Percentiles rank a stretch among this genome's conserved stretches.
Conservation (phyloP, 2,113 vertebrate genomes). For the Melanocharis versteri region DNA sequence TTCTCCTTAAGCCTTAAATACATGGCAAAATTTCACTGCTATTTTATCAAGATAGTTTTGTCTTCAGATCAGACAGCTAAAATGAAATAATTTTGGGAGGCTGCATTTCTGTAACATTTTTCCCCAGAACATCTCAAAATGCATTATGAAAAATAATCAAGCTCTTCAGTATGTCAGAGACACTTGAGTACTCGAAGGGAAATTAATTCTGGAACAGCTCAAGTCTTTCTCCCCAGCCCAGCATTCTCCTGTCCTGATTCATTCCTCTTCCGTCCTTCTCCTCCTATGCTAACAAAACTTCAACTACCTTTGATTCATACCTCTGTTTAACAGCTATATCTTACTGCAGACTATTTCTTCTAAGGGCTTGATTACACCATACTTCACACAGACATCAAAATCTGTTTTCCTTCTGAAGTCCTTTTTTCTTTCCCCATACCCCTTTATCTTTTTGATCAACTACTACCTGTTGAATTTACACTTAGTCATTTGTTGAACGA, state of each 20-base stretch:
- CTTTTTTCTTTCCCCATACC: rapidly evolving
- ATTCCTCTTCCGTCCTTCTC: not conserved
- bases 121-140: not conserved
- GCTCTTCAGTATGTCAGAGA: not conserved
- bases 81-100: not conserved
- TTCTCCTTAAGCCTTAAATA: not conserved
- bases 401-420: not conserved
- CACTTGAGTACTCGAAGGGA: not conserved
- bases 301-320: not conserved
- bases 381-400: not conserved
- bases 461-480: not conserved
- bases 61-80: not conserved
- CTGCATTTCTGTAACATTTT: not conserved
- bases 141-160: not conserved
- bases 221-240: not conserved
- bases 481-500: not conserved
- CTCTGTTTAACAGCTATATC: not conserved
- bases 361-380: not conserved
- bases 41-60: not conserved
- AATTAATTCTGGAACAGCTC: not conserved
- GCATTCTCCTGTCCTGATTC: not conserved
- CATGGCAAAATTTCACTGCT: not conserved
- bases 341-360: not conserved
- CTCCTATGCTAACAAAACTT: not conserved
- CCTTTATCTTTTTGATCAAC: not conserved